Percentiles rank a stretch among this genome's conserved stretches.
phyloP scores from a whole-genome alignment of 2,113 vertebrate genomes.

The Ceyx melanurus region DNA sequence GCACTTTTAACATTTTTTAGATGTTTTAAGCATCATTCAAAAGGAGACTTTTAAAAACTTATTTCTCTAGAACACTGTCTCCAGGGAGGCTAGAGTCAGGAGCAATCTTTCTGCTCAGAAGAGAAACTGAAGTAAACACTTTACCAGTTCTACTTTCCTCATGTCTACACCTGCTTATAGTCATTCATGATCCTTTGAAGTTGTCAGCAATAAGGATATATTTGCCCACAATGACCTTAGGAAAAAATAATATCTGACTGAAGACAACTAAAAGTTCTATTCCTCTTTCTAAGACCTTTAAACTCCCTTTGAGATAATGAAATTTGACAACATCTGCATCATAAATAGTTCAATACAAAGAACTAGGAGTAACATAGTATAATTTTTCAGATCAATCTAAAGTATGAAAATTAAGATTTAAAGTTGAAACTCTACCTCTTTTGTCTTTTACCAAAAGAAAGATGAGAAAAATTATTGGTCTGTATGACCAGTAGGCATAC shows the following conservation, averaged over 20 bases:
- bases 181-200: not conserved
- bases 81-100: not conserved
- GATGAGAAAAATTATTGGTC: not conserved
- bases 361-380: not conserved
- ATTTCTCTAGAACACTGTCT: not conserved
- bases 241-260: not conserved
- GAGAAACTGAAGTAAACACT: not conserved
- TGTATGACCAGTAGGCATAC: accelerated
- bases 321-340: not conserved
- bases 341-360: not conserved
- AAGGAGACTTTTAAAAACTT: not conserved
- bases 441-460: not conserved
- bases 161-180: not conserved
- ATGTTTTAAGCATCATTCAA: not conserved
- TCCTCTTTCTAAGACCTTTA: not conserved
- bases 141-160: not conserved
- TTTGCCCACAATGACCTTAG: not conserved
- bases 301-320: not conserved
- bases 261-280: not conserved
- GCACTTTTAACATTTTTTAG: not conserved
- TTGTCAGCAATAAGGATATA: not conserved
- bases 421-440: not conserved
- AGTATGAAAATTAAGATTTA: not conserved
- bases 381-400: not conserved
- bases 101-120: not conserved